These are phyloP conservation scores for Mactra quadrangularis DNA, from an alignment of 1,140 invertebrate species.

Conservation along the genomic window DNA sequence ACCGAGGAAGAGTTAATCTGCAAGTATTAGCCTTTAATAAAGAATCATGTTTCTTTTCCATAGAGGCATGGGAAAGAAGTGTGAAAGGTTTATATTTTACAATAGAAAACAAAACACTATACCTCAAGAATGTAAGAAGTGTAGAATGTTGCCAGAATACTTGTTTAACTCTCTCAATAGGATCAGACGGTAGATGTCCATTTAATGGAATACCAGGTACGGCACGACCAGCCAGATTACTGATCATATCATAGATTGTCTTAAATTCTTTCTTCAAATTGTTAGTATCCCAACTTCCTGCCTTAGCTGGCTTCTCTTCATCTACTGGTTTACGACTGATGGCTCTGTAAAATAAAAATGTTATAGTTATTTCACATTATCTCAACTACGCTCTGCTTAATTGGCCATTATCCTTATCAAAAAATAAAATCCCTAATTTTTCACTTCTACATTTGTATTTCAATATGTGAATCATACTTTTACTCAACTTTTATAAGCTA, in stretches of 20 bases:
- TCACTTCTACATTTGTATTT: too few species aligned
- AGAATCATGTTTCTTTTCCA: too few species aligned
- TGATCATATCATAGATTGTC: slow-evolving; percentile 83
- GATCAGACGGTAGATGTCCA: slow-evolving; percentile 78
- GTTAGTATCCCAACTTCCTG: slow-evolving; percentile 70
- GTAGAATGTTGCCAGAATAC: slow-evolving; percentile 83
- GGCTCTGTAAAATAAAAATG: slow-evolving; percentile 60
- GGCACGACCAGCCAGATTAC: slow-evolving; percentile 77
- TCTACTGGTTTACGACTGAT: slow-evolving; percentile 75
- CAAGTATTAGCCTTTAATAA: too few species aligned
- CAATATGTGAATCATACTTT: too few species aligned
- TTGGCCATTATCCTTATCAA: too few species aligned
- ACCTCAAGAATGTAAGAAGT: slow-evolving; percentile 83
- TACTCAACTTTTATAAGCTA: too few species aligned
- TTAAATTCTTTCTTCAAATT: slow-evolving; percentile 79
- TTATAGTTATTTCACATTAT: background rate
- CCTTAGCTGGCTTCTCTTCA: slow-evolving; percentile 66
- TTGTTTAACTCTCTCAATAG: slow-evolving; percentile 81
- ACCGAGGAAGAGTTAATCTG: too few species aligned
- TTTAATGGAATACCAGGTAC: slow-evolving; percentile 82
- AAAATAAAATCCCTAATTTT: background rate
- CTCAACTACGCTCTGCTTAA: too few species aligned
- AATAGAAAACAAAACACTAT: too few species aligned
- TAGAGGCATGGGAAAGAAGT: too few species aligned
- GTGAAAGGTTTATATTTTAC: too few species aligned